Percentiles rank a stretch among this genome's conserved stretches.
Evolutionary conservation across 64 coral and sea anemone genomes (phyloP).

Genomic region (Actinia equina): DNA sequence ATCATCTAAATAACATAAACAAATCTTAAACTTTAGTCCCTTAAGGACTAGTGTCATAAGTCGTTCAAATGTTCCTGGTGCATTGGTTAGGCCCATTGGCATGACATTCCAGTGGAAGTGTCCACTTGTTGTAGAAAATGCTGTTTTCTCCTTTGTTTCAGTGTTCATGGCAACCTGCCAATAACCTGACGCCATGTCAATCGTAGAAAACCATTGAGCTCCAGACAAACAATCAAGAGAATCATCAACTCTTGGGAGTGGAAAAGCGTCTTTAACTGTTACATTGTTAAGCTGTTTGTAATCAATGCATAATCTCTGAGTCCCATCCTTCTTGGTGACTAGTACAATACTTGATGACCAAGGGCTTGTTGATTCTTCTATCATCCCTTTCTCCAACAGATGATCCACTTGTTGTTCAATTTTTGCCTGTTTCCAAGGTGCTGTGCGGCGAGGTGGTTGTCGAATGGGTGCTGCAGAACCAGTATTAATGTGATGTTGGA

Average conservation of each 20-base stretch:
- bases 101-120: conserved; percentile 21
- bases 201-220: conserved; percentile 10
- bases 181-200: conserved; percentile 25
- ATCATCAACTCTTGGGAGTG: neutral
- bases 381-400: conserved; percentile 13
- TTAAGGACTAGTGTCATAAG: conserved; percentile 25
- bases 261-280: conserved; percentile 33
- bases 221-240: conserved; percentile 24
- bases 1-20: conserved; percentile 43
- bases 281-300: conserved; percentile 26
- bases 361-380: conserved; percentile 25
- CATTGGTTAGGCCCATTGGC: conserved; percentile 25
- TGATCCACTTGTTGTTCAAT: conserved; percentile 3
- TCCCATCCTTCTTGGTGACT: conserved; percentile 31
- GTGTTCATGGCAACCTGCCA: conserved; percentile 43
- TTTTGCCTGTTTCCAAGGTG: conserved; percentile 20
- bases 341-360: conserved; percentile 13
- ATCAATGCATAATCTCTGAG: conserved; percentile 9
- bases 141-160: conserved; percentile 30
- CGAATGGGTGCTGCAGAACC: conserved; percentile 1
- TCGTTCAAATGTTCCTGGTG: conserved; percentile 32
- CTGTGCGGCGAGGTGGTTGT: conserved; percentile 2
- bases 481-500: conserved; percentile 32
- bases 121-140: conserved; percentile 16
- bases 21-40: conserved; percentile 8